Evolutionary conservation across 2,113 vertebrate genomes (phyloP), one percentile per base, ranked within the genome.

Genomic region (Phoxinus phoxinus): DNA sequence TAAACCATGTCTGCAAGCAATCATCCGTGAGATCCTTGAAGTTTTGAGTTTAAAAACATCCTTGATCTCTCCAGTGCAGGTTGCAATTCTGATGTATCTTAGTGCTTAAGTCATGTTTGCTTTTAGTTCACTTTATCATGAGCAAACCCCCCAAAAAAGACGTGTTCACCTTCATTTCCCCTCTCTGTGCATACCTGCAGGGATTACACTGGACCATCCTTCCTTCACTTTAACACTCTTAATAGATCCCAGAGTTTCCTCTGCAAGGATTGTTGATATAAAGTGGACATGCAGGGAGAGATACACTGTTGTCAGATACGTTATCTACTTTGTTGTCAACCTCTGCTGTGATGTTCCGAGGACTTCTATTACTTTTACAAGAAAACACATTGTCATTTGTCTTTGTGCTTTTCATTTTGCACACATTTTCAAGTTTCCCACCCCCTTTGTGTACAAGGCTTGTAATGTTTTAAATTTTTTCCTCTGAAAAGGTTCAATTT

Each of bases 61-160:
- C 23, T 23, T 75, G 69, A 88, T 86, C 69, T 84, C 56, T 51
- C 32, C 27, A 61, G 27, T 13, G 11, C 15, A 71, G 19, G 17
- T 30, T 44, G 41, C 75, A 80, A 25, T 73, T 81, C 48, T 81
- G 23, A 80, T 81, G 19, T 69, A 30, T 86, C 74, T 79, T 48
- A 19, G 13, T 51, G 30, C 81, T 87, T 56, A 81, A 48, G 59
- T 71, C 67, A 81, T 59, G 80, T 86, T 84, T 72, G 80, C 37
- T 41, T 37, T 35, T n/a, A 48, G 41, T 84, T 58, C 61, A 67
- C 35, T 67, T 4, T 12, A 53, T 37, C 27, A 37, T 19, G 25
- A 72, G 72, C 58, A 71, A 48, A 77, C 8, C 12, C 35, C 69
- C 81, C n/a, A 51, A 65, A 88, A 85, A 78, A 78, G 53, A 27